Evolutionary conservation across 2,888 invertebrate species (phyloP).

Genomic region (Hyposoter dolosus): DNA sequence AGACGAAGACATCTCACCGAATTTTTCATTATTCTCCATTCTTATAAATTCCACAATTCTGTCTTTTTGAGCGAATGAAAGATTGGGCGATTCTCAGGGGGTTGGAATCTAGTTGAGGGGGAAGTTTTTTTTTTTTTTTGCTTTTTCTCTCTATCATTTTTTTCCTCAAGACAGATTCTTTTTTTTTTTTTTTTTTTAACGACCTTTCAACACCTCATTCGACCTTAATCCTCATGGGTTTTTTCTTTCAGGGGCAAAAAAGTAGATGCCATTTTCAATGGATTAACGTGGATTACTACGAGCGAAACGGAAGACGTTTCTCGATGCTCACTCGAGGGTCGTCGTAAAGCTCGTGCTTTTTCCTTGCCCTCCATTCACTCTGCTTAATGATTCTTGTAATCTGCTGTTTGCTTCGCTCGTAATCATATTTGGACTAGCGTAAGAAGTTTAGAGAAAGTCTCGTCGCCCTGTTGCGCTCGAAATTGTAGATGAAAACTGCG

Average conservation of each 20-base stretch:
- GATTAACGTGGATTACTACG: constrained; percentile 50
- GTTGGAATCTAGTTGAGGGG: neutral
- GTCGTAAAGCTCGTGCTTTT: neutral
- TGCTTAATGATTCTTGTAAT: constrained; percentile 53
- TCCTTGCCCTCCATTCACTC: constrained; percentile 33
- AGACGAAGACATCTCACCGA: constrained; percentile 27
- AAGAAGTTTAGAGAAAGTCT: neutral
- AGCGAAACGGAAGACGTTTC: constrained; percentile 47
- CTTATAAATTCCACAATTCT: constrained; percentile 48
- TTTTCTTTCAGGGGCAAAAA: constrained; percentile 41
- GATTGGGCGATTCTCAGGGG: constrained; percentile 20
- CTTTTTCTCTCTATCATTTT: constrained; percentile 5
- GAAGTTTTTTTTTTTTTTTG: constrained; percentile 8
- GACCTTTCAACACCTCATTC: constrained; percentile 33
- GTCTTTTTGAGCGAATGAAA: constrained; percentile 19
- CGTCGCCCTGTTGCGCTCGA: neutral
- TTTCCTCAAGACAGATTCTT: constrained; percentile 8
- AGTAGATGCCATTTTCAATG: constrained; percentile 44
- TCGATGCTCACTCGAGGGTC: neutral
- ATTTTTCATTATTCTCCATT: constrained; percentile 34
- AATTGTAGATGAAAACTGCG: neutral
- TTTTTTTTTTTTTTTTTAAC: constrained; percentile 29
- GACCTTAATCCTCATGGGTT: constrained; percentile 57
- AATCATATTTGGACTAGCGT: constrained; percentile 15
- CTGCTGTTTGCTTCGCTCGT: constrained; percentile 18